Conservation (phyloP, 2,888 invertebrate genomes). For the Physocephala rufipes region DNA sequence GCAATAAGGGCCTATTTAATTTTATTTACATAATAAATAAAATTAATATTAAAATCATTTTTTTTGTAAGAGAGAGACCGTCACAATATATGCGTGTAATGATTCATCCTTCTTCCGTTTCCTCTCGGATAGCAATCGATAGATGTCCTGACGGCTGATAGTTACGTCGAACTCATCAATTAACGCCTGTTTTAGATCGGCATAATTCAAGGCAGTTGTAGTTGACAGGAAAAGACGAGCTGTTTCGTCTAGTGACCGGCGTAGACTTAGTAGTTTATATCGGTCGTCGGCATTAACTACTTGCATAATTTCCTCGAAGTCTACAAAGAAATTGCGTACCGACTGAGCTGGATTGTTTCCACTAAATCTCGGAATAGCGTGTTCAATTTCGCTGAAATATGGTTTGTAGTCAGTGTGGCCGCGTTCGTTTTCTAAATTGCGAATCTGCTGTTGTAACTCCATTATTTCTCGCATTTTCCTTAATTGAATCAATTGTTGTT, state of each 20-base stretch:
- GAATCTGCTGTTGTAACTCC: background rate
- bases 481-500: background rate
- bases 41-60: too few relatives aligned
- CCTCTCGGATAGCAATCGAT: conserved; percentile 21
- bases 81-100: conserved; percentile 27
- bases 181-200: conserved; percentile 24
- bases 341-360: conserved; percentile 12
- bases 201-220: conserved; percentile 18
- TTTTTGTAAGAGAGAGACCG: too few relatives aligned
- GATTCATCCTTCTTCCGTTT: conserved; percentile 29
- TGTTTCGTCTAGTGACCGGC: conserved; percentile 31
- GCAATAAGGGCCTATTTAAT: too few relatives aligned
- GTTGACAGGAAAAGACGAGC: conserved; percentile 21
- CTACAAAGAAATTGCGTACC: background rate
- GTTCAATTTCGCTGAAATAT: conserved; percentile 27
- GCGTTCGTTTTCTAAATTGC: background rate
- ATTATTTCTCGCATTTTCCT: conserved; percentile 4
- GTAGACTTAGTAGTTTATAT: conserved; percentile 24
- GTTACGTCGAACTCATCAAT: conserved; percentile 35
- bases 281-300: conserved; percentile 3
- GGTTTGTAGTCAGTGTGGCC: background rate
- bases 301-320: conserved; percentile 32
- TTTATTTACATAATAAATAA: too few relatives aligned
- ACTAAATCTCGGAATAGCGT: conserved; percentile 21
- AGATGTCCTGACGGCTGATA: conserved; percentile 32